A percentile compares a stretch with the other conserved stretches of the same genome.
phyloP scores from a whole-genome alignment of 2,113 vertebrate genomes.

The Malurus melanocephalus region DNA sequence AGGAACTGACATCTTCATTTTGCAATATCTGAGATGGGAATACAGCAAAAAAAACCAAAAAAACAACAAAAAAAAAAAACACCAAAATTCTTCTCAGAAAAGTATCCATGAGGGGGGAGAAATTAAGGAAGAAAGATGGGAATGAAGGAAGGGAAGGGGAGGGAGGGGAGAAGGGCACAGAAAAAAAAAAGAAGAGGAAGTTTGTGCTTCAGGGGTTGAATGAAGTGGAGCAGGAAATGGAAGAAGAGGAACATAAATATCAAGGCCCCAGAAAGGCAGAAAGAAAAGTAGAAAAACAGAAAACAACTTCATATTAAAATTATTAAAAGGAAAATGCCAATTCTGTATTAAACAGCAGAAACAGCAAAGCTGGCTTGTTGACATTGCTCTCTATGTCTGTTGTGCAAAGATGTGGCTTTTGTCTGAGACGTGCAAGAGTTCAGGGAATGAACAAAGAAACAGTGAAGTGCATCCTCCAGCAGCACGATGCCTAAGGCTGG shows the following conservation, averaged over 20 bases:
- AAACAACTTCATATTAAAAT: not conserved
- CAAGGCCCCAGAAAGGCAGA: not conserved
- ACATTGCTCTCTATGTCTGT: fast-evolving
- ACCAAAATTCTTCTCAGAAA: not conserved
- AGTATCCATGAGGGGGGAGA: not conserved
- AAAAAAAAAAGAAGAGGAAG: not conserved
- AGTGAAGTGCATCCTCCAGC: not conserved
- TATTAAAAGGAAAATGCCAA: not conserved
- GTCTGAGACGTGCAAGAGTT: not conserved
- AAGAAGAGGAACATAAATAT: not conserved
- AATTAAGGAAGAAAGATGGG: not conserved
- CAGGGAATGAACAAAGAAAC: not conserved
- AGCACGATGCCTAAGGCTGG: not conserved
- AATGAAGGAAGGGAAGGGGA: not conserved
- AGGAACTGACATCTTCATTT: not conserved
- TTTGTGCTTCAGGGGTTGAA: not conserved
- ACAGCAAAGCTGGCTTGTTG: not conserved
- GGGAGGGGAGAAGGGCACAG: not conserved
- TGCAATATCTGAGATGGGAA: not conserved
- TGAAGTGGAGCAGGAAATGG: not conserved
- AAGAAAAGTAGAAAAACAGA: not conserved
- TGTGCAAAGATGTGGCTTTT: not conserved
- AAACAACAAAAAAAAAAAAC: too few relatives aligned
- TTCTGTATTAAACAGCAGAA: not conserved
- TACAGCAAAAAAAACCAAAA: not conserved